These are phyloP conservation scores for Atherinosoma microstoma DNA, from an alignment of 2,797 vertebrate species.

Conservation along the genomic window DNA sequence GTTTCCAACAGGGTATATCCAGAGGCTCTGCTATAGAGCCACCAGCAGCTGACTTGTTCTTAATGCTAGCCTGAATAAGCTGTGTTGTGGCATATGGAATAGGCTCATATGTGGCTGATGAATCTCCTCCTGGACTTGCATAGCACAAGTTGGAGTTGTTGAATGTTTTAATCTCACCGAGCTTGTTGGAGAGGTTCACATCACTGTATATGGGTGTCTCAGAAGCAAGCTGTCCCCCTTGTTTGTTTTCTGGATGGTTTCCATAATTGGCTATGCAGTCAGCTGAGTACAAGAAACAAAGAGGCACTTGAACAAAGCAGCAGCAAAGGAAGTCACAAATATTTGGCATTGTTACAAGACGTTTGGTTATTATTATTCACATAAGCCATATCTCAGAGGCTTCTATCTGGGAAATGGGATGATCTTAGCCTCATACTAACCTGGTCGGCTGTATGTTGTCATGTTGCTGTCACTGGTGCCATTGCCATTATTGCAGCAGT, in stretches of 20 bases:
- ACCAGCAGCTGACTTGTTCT: slow-evolving; percentile 76
- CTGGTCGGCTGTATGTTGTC: slow-evolving; percentile 94
- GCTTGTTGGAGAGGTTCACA: slow-evolving; percentile 94
- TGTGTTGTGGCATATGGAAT: slow-evolving; percentile 96
- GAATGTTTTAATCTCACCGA: slow-evolving; percentile 95
- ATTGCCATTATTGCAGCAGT: slow-evolving; percentile 91
- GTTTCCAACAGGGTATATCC: slow-evolving; percentile 89
- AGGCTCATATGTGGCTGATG: slow-evolving; percentile 80
- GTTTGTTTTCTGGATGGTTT: slow-evolving; percentile 93
- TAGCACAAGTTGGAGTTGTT: slow-evolving; percentile 93
- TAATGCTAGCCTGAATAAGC: slow-evolving; percentile 93
- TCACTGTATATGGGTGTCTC: slow-evolving; percentile 94
- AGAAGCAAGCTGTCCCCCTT: slow-evolving; percentile 90
- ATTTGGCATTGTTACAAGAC: background rate
- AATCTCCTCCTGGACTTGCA: slow-evolving; percentile 86
- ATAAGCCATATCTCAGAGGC: background rate
- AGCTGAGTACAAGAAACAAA: slow-evolving; percentile 79
- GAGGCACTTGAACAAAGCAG: slow-evolving; percentile 24
- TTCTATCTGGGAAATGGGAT: slow-evolving; percentile 8
- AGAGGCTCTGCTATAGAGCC: slow-evolving; percentile 83
- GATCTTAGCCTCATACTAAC: slow-evolving; percentile 73
- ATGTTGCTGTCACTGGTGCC: slow-evolving; percentile 95
- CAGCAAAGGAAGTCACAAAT: slow-evolving; percentile 16
- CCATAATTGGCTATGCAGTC: slow-evolving; percentile 97
- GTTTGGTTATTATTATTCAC: slow-evolving; percentile 5